Base-by-base conservation (phyloP, 2,113 vertebrate species). In the Boleophthalmus pectinirostris region DNA sequence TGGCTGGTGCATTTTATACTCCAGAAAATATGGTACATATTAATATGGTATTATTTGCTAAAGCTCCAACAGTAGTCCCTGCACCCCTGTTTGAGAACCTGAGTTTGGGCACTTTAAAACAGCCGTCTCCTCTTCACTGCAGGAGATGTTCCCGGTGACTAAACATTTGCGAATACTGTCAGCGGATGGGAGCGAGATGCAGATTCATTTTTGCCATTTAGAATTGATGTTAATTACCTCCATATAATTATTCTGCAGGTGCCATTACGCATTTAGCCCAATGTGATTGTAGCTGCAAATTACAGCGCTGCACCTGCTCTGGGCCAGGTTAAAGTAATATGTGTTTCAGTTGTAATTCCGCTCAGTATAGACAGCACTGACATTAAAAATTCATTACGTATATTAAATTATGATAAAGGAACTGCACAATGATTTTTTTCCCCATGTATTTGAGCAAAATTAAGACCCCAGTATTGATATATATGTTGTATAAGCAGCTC, bases 201-300 rank as follows among this genome's bases (percentile, higher is more conserved):
- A 66, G n/a, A 47, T 47, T 66, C 14, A 47, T 47, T 66, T 45
- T 46, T 66, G 43, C 65, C 65, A 25, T 66, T 46, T 46, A 25
- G 43, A 66, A 66, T 46, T 66, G 38, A 66, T 66, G 65, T 66
- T 66, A 66, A 66, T 66, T 66, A 66, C 38, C 65, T n/a, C n/a
- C 65, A 47, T 66, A 47, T 66, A 66, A 66, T 66, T 66, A 66
- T 47, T 24, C n/a, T 47, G 43, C 65, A 66, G 65, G 45, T 66
- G 65, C 65, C 21, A 46, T 66, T 66, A 66, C 43, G 38, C 14
- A 15, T 66, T 66, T 47, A 66, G 38, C 10, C 5, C 3, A 47
- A 66, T 66, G 38, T 47, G 43, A 66, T 66, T 66, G 65, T 43
- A 46, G n/a, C 45, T 47, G 65, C 43, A 47, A 47, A 46, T 47